Conservation (phyloP, 2,888 invertebrate genomes). For the Notodonta dromedarius region DNA sequence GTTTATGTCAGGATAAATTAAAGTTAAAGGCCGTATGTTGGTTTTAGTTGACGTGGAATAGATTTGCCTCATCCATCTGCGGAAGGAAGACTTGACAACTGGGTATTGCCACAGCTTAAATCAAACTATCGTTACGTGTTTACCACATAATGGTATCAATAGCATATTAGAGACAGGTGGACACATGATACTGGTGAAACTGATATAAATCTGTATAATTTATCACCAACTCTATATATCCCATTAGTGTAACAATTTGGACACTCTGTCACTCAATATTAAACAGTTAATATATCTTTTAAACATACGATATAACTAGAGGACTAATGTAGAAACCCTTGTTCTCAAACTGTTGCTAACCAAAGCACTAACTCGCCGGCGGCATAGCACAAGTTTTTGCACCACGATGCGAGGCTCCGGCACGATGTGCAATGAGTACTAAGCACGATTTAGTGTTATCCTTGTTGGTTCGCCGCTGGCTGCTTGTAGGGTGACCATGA, state of each 20-base stretch:
- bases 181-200: too few species aligned
- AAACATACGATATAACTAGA: too few species aligned
- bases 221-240: too few species aligned
- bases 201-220: too few species aligned
- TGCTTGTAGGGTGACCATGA: conserved; percentile 18
- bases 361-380: conserved; percentile 8
- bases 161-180: too few species aligned
- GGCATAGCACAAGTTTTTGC: not conserved
- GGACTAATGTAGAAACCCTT: not conserved
- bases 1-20: conserved; percentile 11
- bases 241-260: too few species aligned
- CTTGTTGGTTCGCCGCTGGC: conserved; percentile 28
- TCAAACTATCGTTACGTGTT: too few species aligned
- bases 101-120: too few species aligned
- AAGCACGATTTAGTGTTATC: conserved; percentile 37
- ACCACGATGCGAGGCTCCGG: not conserved
- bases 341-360: not conserved
- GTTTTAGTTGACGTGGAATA: not conserved
- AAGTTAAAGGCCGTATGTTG: conserved; percentile 7
- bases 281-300: too few species aligned
- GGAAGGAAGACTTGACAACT: too few species aligned
- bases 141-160: too few species aligned
- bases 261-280: too few species aligned
- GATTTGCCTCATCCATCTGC: not conserved
- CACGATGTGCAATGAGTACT: conserved; percentile 16